These are phyloP conservation scores for Tetranychus urticae DNA, from an alignment of 1,140 invertebrate genomes.

Conservation along the genomic window DNA sequence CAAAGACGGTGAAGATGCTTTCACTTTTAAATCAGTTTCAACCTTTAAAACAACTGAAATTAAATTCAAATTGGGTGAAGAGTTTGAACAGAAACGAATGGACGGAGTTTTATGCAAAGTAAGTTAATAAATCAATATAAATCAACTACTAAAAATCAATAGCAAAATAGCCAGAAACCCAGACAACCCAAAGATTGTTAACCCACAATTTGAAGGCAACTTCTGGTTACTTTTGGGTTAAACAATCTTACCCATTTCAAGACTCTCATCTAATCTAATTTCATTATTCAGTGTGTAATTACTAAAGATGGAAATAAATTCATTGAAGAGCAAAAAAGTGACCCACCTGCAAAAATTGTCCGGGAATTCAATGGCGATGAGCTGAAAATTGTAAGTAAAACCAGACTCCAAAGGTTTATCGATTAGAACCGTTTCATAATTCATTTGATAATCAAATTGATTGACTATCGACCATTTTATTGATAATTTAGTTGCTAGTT, in stretches of 20 bases:
- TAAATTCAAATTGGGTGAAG: constrained; percentile 49
- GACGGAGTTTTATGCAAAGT: constrained; percentile 38
- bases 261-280: neutral
- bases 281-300: neutral
- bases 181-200: neutral
- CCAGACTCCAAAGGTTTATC: no score
- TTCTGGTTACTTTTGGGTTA: neutral
- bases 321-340: constrained; percentile 33
- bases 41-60: constrained; percentile 57
- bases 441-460: no score
- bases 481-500: no score
- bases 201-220: neutral
- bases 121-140: neutral
- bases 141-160: neutral
- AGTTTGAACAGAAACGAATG: constrained; percentile 60
- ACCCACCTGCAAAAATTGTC: constrained; percentile 4
- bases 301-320: constrained; percentile 28
- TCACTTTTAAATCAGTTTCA: constrained; percentile 46
- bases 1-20: constrained; percentile 17
- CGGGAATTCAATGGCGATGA: constrained; percentile 8
- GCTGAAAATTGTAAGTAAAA: constrained; percentile 3
- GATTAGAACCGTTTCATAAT: no score
- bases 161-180: neutral
- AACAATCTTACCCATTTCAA: no score
- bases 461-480: no score